Percentiles rank a stretch among this genome's conserved stretches.
phyloP scores from a whole-genome alignment of 2,888 invertebrate species.

The Tanypteryx hageni region DNA sequence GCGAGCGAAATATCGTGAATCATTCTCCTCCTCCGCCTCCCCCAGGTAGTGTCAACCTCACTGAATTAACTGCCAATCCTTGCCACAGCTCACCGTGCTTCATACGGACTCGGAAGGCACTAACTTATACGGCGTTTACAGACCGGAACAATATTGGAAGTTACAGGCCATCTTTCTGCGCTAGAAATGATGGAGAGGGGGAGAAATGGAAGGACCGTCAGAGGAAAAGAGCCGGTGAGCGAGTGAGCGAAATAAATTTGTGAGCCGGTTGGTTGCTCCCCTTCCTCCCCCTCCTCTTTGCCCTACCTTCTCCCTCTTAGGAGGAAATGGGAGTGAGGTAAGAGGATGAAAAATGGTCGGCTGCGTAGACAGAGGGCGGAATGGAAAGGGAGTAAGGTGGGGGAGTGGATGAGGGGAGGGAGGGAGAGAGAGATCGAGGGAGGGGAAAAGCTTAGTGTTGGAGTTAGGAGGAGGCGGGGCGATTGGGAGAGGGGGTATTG shows the following conservation, averaged over 20 bases:
- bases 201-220: neutral
- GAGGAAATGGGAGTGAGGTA: neutral
- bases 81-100: neutral
- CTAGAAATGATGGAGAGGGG: neutral
- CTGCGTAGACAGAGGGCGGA: neutral
- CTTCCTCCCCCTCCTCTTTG: no score
- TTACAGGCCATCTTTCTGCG: neutral
- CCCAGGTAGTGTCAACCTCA: neutral
- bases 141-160: conserved; percentile 4
- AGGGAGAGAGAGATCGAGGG: neutral
- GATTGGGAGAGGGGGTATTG: neutral
- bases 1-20: neutral
- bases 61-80: conserved; percentile 13
- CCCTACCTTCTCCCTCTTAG: no score
- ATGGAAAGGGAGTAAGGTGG: neutral
- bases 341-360: neutral
- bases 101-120: neutral
- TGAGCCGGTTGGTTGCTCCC: no score
- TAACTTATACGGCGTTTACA: conserved; percentile 1
- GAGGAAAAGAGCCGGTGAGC: neutral
- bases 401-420: neutral
- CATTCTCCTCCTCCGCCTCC: no score
- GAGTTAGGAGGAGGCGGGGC: neutral
- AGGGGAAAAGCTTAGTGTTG: neutral
- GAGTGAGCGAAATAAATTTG: neutral